Base-by-base conservation (phyloP, 2,797 vertebrate species). In the Peromyscus nudipes region DNA sequence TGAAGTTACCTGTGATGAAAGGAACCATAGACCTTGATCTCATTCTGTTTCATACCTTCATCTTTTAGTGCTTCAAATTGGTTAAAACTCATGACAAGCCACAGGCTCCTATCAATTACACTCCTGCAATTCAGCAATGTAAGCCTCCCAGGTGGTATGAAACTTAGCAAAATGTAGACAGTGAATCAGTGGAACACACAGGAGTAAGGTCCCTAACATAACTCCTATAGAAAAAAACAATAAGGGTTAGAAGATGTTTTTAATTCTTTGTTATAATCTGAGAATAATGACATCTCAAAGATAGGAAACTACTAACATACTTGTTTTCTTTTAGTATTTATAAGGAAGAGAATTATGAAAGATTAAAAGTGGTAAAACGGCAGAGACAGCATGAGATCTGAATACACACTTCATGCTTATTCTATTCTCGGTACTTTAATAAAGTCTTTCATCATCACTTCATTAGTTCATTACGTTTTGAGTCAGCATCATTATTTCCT, bases 31-130 rank as follows among this genome's bases (percentile, higher is more conserved):
- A 40, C 4, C 29, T 43, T 13, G 29, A 25, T 10, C 19, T 71
- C 37, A 34, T 34, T 76, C 2, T 14, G 40, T 75, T 43, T 27
- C 7, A 76, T 71, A 5, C 27, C 49, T 34, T 21, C 12, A 62
- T 37, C 31, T 37, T 4, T 57, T 31, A 83, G 46, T 43, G 31
- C 46, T 34, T 83, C 40, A 16, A 3, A 37, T 1, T 29, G 67
- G 9, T 6, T 52, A 67, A 40, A 40, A 6, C 49, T 60, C 49
- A n/a, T 0, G 21, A 34, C 12, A 85, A 81, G 27, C 52, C 23
- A 60, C 64, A 11, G 1, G 23, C 4, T 0, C 5, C 31, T 6
- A 10, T 64, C 27, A n/a, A 5, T 82, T n/a, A 13, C 0, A 8
- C 27, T 64, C 23, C 79, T 19, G 4, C 4, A 29, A 0, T 29